Evolutionary conservation across 1,140 invertebrate genomes (phyloP).

Genomic region (Hylaeus anthracinus): DNA sequence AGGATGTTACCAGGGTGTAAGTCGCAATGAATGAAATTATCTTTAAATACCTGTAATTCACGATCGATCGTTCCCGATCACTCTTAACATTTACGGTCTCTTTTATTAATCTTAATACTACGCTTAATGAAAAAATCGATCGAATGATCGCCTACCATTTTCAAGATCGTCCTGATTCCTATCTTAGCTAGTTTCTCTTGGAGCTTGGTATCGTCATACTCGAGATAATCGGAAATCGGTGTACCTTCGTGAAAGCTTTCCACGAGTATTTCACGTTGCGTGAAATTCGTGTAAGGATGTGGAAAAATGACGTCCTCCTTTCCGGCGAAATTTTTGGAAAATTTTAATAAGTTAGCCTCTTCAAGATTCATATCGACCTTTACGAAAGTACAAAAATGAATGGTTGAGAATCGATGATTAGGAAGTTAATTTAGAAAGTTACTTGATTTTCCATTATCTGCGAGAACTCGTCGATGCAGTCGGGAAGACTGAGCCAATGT

Average conservation of each 20-base stretch:
- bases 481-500: conserved; percentile 79
- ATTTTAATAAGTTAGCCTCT: conserved; percentile 76
- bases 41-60: conserved; percentile 89
- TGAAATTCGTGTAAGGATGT: conserved; percentile 71
- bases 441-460: conserved; percentile 80
- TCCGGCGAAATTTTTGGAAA: conserved; percentile 76
- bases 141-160: conserved; percentile 76
- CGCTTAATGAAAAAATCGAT: neutral
- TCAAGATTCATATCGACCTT: conserved; percentile 78
- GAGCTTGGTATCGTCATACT: conserved; percentile 45
- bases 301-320: conserved; percentile 75
- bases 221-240: conserved; percentile 74
- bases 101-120: no score
- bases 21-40: conserved; percentile 98
- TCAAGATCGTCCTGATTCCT: conserved; percentile 79
- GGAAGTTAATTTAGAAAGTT: neutral
- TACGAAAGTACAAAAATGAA: neutral
- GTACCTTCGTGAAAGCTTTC: conserved; percentile 81
- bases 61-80: neutral
- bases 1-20: conserved; percentile 98
- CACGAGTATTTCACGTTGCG: conserved; percentile 75
- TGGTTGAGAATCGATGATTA: no score
- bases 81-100: neutral
- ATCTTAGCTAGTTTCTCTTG: conserved; percentile 75
- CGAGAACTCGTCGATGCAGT: conserved; percentile 81